Base-by-base conservation (phyloP, 92 coral and sea anemone species). In the Epizoanthus scotinus region DNA sequence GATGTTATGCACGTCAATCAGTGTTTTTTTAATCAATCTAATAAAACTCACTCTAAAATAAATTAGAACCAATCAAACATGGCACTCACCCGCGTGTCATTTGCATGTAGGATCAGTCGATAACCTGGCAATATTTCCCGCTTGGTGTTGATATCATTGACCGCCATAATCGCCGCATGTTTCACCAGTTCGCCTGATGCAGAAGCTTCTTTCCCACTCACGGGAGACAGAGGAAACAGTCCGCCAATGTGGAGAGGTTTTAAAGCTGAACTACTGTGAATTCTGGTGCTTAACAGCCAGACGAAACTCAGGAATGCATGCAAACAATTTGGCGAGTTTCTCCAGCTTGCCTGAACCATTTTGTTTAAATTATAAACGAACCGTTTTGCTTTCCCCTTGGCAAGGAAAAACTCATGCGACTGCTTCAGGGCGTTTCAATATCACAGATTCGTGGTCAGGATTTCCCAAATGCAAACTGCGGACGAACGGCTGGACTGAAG, bases 51-150 rank as follows among this genome's bases (percentile, higher is more conserved):
- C 6, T 13, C 17, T 40, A 10, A 50, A 56, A 24, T 78, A 78
- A 47, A 44, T 27, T 24, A 61, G 40, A 10, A 26, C 36, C 26
- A 78, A 78, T 8, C 59, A 64, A 44, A 42, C 52, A 78, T 3
- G 71, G 18, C 25, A 61, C 61, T 13, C 83, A 89, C 92, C 87
- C 78, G 73, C 17, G 93, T 89, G 65, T 89, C 82, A 52, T 89
- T 86, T 47, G 78, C 78, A 47, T 89, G 84, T 26, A 89, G 85
- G 44, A 82, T 78, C 56, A 89, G 54, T 17, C 21, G 64, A 86
- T 86, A 86, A 26, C 63, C 85, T 8, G 93, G 79, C 65, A 89
- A 61, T 56, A 89, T 67, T 56, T 28, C 79, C 14, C 24, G 42
- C 58, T 64, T 44, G 20, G n/a, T 72, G 64, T 89, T 84, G 24